Percentiles rank a stretch among this genome's conserved stretches.
phyloP scores from a whole-genome alignment of 1,140 invertebrate genomes.

The Trichomalopsis sarcophagae region DNA sequence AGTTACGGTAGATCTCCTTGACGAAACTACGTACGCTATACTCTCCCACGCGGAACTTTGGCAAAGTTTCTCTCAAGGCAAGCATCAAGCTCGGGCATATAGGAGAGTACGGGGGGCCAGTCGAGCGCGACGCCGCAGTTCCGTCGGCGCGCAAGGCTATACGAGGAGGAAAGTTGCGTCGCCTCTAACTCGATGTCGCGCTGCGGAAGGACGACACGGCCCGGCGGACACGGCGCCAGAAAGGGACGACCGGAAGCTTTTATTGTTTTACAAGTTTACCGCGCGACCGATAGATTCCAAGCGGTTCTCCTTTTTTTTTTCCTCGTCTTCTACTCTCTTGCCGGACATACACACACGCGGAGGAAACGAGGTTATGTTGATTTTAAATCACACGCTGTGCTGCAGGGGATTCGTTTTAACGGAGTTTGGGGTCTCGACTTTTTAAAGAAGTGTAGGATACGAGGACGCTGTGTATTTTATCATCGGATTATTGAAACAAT shows the following conservation, averaged over 20 bases:
- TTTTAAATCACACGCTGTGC: slow-evolving; percentile 20
- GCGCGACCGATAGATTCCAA: slow-evolving; percentile 39
- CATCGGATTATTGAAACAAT: neutral
- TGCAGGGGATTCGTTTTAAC: neutral
- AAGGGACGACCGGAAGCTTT: slow-evolving; percentile 69
- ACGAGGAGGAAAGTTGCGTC: neutral
- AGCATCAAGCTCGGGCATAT: neutral
- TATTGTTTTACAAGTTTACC: slow-evolving; percentile 74
- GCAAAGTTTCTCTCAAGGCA: neutral
- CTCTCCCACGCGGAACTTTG: neutral
- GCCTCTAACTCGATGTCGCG: neutral
- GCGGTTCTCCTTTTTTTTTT: slow-evolving; percentile 18
- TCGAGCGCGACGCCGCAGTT: neutral
- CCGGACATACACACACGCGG: neutral
- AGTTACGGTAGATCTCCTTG: neutral
- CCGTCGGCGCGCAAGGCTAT: neutral
- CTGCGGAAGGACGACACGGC: slow-evolving; percentile 1
- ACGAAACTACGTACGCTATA: neutral
- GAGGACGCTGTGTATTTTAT: too few relatives aligned
- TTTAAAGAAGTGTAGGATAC: neutral
- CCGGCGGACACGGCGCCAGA: neutral
- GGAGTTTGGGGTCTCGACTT: neutral
- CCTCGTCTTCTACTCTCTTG: slow-evolving; percentile 51
- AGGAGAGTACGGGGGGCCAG: neutral
- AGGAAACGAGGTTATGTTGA: slow-evolving; percentile 20